These are phyloP conservation scores for Apodemus agrarius DNA, from an alignment of 2,797 vertebrate genomes.

Conservation along the genomic window DNA sequence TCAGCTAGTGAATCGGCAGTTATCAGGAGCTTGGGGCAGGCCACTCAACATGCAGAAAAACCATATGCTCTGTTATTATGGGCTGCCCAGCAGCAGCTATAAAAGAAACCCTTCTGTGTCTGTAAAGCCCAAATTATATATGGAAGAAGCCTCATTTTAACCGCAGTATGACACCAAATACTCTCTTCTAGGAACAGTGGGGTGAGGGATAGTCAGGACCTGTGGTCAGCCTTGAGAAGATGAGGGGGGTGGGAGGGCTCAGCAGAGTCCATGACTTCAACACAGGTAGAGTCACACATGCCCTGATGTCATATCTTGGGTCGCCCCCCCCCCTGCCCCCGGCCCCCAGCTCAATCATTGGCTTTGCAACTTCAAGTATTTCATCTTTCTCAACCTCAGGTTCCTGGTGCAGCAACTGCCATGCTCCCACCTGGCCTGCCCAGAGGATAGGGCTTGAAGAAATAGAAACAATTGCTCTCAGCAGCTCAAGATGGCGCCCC, in stretches of 20 bases:
- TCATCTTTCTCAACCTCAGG: neutral
- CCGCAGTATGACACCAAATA: conserved; percentile 3
- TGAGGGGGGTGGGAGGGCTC: neutral
- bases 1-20: neutral
- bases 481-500: neutral
- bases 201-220: neutral
- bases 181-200: conserved; percentile 45
- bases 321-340: neutral
- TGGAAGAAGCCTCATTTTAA: conserved; percentile 66
- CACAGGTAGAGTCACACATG: neutral
- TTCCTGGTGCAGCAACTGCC: neutral
- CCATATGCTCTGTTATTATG: conserved; percentile 55
- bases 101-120: conserved; percentile 75
- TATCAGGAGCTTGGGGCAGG: neutral
- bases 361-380: conserved; percentile 4
- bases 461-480: no score
- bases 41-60: neutral
- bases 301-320: neutral
- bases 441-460: neutral
- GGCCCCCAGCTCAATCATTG: neutral
- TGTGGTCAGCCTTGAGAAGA: neutral
- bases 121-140: conserved; percentile 55
- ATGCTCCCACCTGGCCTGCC: neutral
- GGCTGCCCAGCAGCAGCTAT: conserved; percentile 64
- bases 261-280: neutral